These are phyloP conservation scores for Yponomeuta cagnagella DNA, from an alignment of 2,888 invertebrate genomes.

Conservation along the genomic window DNA sequence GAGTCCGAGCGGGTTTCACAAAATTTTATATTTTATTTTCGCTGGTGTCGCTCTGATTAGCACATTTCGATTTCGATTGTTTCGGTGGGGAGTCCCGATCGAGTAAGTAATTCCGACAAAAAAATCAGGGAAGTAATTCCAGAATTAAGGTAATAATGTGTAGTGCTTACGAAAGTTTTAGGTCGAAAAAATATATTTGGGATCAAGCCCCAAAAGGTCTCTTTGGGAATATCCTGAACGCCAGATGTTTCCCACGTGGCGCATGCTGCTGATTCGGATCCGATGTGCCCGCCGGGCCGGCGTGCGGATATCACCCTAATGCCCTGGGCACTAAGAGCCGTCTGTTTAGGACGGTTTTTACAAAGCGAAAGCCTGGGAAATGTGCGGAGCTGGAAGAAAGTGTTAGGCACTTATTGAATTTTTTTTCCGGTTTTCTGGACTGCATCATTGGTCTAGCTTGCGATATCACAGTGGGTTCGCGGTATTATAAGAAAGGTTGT, in stretches of 20 bases:
- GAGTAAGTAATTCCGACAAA: no score
- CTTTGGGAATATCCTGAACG: background rate
- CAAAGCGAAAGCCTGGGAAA: background rate
- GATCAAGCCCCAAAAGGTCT: background rate
- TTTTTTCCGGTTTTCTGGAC: background rate
- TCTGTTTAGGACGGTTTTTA: background rate
- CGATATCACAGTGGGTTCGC: no score
- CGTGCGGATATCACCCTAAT: background rate
- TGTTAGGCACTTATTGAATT: background rate
- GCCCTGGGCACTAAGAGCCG: background rate
- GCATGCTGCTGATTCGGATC: background rate
- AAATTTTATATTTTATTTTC: no score
- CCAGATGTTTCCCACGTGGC: background rate
- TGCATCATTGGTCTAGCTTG: background rate
- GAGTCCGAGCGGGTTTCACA: no score
- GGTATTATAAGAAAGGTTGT: no score
- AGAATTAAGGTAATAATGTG: no score
- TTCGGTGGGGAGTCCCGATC: no score
- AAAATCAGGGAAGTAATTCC: no score
- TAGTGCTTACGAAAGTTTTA: no score
- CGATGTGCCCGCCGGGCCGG: background rate
- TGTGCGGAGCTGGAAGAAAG: background rate
- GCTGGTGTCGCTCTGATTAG: no score
- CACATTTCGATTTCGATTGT: no score
- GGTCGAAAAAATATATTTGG: background rate